phyloP scores from a whole-genome alignment of 2,113 vertebrate species.

The Asarcornis scutulata region DNA sequence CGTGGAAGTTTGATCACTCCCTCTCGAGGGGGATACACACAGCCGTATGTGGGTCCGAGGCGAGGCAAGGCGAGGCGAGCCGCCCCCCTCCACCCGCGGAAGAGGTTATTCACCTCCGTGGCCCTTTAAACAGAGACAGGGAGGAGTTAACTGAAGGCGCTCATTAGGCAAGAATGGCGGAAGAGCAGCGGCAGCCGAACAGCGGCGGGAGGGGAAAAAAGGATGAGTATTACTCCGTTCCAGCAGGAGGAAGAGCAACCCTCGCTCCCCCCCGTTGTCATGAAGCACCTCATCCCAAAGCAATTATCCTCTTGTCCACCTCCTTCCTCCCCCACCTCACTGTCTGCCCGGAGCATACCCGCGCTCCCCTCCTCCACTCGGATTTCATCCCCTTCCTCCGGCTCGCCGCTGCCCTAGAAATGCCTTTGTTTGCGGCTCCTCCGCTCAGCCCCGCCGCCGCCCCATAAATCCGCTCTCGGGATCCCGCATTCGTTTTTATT shows the following conservation, averaged over 20 bases:
- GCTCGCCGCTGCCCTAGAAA: conserved; percentile 61
- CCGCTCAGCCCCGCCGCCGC: neutral
- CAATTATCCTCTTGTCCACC: no score
- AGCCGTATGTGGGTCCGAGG: neutral
- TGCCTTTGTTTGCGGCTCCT: conserved; percentile 62
- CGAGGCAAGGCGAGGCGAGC: no score
- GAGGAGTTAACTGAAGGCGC: neutral
- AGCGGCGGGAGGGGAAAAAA: neutral
- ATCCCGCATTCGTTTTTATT: neutral
- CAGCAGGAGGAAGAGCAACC: neutral
- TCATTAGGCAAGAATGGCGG: neutral
- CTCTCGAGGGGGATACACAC: neutral
- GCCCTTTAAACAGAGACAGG: neutral
- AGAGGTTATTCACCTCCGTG: neutral
- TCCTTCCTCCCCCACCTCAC: neutral
- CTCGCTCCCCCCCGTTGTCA: neutral
- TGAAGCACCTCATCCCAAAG: neutral
- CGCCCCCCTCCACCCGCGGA: no score
- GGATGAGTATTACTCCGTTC: neutral
- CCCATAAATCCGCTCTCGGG: neutral
- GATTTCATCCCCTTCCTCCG: conserved; percentile 30
- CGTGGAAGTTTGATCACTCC: neutral
- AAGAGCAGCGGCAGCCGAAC: neutral
- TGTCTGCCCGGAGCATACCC: neutral
- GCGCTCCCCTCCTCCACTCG: neutral